Base-by-base conservation (phyloP, 1,140 invertebrate species). In the Conus ventricosus region DNA sequence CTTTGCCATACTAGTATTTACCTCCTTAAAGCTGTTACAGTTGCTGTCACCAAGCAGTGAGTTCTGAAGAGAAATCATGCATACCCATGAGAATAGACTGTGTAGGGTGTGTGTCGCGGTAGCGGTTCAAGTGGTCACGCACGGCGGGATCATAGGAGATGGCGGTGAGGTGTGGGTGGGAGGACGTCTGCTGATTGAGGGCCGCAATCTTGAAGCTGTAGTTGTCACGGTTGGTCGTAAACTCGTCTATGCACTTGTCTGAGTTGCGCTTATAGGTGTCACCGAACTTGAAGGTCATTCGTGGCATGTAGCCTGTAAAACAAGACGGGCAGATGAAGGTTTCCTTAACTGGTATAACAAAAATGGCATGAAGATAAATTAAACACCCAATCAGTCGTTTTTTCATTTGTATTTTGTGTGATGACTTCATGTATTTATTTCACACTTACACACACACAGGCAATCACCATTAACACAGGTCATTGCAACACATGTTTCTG, bases 191-290 rank as follows among this genome's bases (percentile, higher is more conserved):
- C 39, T 89, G 91, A 83, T 89, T 88, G 39, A 95, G 87, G 85
- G 94, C 93, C 5, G 84, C 85, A 84, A 90, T 89, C 84, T 94
- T 92, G 15, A 81, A 76, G 23, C 92, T 91, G 80, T 94, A 89
- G 83, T 89, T 91, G 60, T 94, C 89, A 76, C 91, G 90, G 81
- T 91, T 93, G 54, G 89, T 93, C 54, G 94, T 88, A 88, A 93
- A 93, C 84, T 94, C 91, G 82, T 94, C 94, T 84, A 95, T 94
- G 91, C 93, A 93, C 13, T 88, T 63, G 84, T 95, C 95, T 90
- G 94, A 95, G 87, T 94, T 93, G 27, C 92, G 91, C 90, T 94
- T 94, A 90, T 95, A 95, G 60, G 94, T 95, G 55, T 93, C 92
- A 76, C 95, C 94, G 91, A 94, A 95, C 86, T 93, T 93, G 89